A percentile compares a stretch with the other conserved stretches of the same genome.
phyloP scores from a whole-genome alignment of 2,113 vertebrate genomes.

The Brachyistius frenatus region DNA sequence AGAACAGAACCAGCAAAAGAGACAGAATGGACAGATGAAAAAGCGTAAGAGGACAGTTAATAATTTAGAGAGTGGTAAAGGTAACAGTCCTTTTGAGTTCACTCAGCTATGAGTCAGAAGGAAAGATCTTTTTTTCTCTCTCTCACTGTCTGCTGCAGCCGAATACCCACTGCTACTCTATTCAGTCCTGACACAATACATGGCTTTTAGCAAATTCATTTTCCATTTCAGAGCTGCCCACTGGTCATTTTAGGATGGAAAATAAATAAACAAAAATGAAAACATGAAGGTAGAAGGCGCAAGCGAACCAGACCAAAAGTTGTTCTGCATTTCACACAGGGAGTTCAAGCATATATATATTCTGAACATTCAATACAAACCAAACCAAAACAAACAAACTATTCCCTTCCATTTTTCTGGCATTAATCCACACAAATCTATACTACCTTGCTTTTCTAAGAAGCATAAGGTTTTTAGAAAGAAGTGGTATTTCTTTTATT shows the following conservation, averaged over 20 bases:
- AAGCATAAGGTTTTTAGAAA: background rate
- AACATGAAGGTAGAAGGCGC: constrained; percentile 6
- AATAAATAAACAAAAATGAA: constrained; percentile 30
- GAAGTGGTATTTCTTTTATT: background rate
- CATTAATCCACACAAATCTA: background rate
- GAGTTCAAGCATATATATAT: background rate
- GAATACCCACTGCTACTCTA: constrained; percentile 53
- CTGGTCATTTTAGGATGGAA: constrained; percentile 41
- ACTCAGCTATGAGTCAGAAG: constrained; percentile 42
- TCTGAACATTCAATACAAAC: background rate
- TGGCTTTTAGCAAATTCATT: constrained; percentile 66
- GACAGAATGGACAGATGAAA: constrained; percentile 21
- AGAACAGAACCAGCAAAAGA: background rate
- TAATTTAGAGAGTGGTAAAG: constrained; percentile 47
- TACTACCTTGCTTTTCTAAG: background rate
- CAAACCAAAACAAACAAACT: background rate
- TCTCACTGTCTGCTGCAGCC: constrained; percentile 43
- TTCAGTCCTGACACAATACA: constrained; percentile 57
- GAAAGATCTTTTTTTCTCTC: constrained; percentile 21
- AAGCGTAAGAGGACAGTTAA: constrained; percentile 28
- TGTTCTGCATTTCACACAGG: constrained; percentile 1
- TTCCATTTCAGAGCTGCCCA: constrained; percentile 49
- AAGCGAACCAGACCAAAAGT: constrained; percentile 15
- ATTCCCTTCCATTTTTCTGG: background rate
- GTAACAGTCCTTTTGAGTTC: constrained; percentile 54